Base-by-base conservation (phyloP, 1,140 invertebrate species). In the Drosophila malerkotliana region DNA sequence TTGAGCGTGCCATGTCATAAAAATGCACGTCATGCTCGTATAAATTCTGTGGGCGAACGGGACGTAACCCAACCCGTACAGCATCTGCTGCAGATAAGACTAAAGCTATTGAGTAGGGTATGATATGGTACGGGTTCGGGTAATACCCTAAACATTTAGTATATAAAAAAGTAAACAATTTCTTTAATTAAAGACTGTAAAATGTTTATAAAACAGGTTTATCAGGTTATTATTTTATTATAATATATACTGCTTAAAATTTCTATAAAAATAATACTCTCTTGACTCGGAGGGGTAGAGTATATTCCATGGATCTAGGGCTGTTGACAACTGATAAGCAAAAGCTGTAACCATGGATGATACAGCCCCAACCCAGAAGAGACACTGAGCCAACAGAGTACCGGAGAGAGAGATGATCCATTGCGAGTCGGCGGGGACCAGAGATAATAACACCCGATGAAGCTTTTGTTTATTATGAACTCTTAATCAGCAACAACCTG, bases 21-120 rank as follows among this genome's bases (percentile, higher is more conserved):
- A 85, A 81, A 66, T 87, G 81, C 81, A 67, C 26, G 82, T 82
- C 81, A 85, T 75, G 82, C 61, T 53, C 48, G 77, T 68, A 47
- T 47, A 76, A 77, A 80, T 56, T 44, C 41, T 51, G 66, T 7
- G 15, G 12, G 30, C 34, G 53, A 10, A 28, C 9, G 24, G 8
- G 37, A 73, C 30, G 39, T 34, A 67, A 68, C 28, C 53, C 54
- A 28, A 34, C 44, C 45, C 67, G 64, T 41, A 30, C 66, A 72
- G 68, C 68, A 72, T 72, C 68, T 72, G 68, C 30, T 4, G 45
- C 45, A 58, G 66, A 72, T 71, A 59, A 72, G 66, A 57, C 7
- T n/a, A 51, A 68, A 51, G 34, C 9, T 34, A 10, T 18, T 14
- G 32, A 26, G 41, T 18, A 21, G 21, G 21, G 21, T 21, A 21